Evolutionary conservation across 2,797 vertebrate genomes (phyloP).

Genomic region (Gymnocypris eckloni): DNA sequence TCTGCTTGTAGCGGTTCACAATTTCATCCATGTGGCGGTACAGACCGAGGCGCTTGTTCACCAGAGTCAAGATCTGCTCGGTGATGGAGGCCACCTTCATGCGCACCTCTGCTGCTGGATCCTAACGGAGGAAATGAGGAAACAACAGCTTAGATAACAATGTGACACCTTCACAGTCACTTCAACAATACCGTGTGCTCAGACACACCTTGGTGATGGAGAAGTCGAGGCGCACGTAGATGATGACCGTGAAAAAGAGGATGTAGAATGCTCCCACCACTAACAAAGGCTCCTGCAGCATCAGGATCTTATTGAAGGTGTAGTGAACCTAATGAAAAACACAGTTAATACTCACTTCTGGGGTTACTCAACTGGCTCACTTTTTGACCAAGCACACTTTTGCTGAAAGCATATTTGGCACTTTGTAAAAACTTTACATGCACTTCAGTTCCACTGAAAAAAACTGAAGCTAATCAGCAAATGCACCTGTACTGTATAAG

Average conservation of each 20-base stretch:
- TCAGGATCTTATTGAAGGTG: slow-evolving; percentile 96
- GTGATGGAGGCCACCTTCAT: slow-evolving; percentile 99
- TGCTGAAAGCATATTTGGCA: background rate
- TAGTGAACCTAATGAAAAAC: slow-evolving; percentile 86
- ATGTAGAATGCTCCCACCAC: slow-evolving; percentile 97
- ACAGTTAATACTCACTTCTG: background rate
- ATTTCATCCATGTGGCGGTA: slow-evolving; percentile 97
- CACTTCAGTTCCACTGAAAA: background rate
- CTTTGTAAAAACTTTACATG: background rate
- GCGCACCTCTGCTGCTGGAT: slow-evolving; percentile 95
- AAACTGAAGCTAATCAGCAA: no score
- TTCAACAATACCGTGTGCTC: background rate
- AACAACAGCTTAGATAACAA: background rate
- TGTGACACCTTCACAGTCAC: background rate
- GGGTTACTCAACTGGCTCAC: background rate
- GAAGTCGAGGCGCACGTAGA: slow-evolving; percentile 96
- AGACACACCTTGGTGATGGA: slow-evolving; percentile 94
- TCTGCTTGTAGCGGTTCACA: slow-evolving; percentile 96
- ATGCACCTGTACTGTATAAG: no score
- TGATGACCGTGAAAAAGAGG: slow-evolving; percentile 97
- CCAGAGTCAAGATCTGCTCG: slow-evolving; percentile 95
- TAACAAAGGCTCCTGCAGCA: slow-evolving; percentile 96
- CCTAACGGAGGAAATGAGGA: slow-evolving; percentile 72
- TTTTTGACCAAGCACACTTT: no score
- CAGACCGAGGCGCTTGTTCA: slow-evolving; percentile 94